Evolutionary conservation across 1,140 invertebrate genomes (phyloP).

Genomic region (Sesamia nonagrioides): DNA sequence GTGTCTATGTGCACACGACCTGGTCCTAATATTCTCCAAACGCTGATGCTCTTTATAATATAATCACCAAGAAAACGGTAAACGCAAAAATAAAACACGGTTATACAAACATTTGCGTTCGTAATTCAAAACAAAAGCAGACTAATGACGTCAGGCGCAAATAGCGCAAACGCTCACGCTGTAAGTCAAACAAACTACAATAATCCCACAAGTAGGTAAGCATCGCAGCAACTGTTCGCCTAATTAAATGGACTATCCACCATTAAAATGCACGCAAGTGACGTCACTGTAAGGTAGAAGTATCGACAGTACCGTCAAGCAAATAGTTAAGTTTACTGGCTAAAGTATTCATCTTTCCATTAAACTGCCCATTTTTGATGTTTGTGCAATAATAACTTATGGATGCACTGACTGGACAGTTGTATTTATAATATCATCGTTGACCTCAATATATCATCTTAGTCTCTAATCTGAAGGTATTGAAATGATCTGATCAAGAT

Average conservation of each 20-base stretch:
- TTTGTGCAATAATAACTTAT: too few species aligned
- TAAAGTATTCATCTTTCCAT: too few species aligned
- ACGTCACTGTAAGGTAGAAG: constrained; percentile 54
- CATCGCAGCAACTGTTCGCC: constrained; percentile 12
- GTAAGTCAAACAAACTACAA: constrained; percentile 32
- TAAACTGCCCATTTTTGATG: too few species aligned
- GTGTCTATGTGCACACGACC: too few species aligned
- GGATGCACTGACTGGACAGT: too few species aligned
- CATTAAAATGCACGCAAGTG: constrained; percentile 54
- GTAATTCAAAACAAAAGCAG: constrained; percentile 12
- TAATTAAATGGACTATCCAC: constrained; percentile 45
- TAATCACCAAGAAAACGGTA: not conserved
- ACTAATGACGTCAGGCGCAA: constrained; percentile 14
- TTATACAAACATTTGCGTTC: not conserved
- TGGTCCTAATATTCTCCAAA: too few species aligned
- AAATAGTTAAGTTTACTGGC: too few species aligned
- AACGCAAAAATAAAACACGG: constrained; percentile 1
- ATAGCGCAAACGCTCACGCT: not conserved
- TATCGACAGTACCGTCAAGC: constrained; percentile 32
- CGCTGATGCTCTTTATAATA: not conserved
- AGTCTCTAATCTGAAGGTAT: too few species aligned
- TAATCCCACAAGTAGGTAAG: constrained; percentile 15
- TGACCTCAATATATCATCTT: too few species aligned
- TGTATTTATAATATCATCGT: too few species aligned
- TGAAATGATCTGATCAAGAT: too few species aligned